Evolutionary conservation across 2,113 vertebrate genomes (phyloP).

Genomic region (Spea bombifrons): DNA sequence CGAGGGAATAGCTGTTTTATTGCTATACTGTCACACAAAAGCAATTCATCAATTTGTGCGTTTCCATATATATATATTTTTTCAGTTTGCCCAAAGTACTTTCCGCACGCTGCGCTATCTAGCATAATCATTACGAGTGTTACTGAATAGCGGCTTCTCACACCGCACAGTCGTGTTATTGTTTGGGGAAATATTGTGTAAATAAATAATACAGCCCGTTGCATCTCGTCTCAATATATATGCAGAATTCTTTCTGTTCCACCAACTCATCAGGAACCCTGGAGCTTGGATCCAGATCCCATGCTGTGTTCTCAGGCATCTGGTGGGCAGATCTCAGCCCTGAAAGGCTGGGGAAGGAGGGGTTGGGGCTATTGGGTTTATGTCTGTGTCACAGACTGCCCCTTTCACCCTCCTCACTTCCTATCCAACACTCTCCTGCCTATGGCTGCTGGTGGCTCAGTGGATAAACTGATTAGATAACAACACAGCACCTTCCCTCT

Average conservation of each 20-base stretch:
- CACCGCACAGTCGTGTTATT: slow-evolving; percentile 23
- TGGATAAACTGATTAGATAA: slow-evolving; percentile 89
- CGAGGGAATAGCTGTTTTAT: too few species aligned
- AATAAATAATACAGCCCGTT: slow-evolving; percentile 43
- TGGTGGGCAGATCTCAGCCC: slow-evolving; percentile 32
- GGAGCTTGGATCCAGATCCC: slow-evolving; percentile 48
- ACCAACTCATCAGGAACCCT: slow-evolving; percentile 38
- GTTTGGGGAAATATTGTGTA: slow-evolving; percentile 40
- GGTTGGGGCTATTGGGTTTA: not conserved
- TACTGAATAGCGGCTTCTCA: slow-evolving; percentile 6
- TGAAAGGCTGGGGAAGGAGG: slow-evolving; percentile 40
- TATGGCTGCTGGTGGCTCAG: slow-evolving; percentile 89
- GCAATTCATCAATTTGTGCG: too few species aligned
- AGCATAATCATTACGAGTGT: too few species aligned
- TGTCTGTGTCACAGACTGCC: slow-evolving; percentile 44
- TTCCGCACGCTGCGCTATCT: too few species aligned
- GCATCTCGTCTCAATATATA: slow-evolving; percentile 10
- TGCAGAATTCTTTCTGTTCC: slow-evolving; percentile 2
- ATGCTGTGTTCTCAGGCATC: slow-evolving; percentile 46
- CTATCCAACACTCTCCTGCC: slow-evolving; percentile 73
- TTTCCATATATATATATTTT: too few species aligned
- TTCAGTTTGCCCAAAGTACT: too few species aligned
- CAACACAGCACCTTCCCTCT: slow-evolving; percentile 92
- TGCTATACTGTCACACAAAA: too few species aligned
- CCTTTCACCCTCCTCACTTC: slow-evolving; percentile 76